Conservation (phyloP, 2,113 vertebrate species). For the Athene cunicularia region DNA sequence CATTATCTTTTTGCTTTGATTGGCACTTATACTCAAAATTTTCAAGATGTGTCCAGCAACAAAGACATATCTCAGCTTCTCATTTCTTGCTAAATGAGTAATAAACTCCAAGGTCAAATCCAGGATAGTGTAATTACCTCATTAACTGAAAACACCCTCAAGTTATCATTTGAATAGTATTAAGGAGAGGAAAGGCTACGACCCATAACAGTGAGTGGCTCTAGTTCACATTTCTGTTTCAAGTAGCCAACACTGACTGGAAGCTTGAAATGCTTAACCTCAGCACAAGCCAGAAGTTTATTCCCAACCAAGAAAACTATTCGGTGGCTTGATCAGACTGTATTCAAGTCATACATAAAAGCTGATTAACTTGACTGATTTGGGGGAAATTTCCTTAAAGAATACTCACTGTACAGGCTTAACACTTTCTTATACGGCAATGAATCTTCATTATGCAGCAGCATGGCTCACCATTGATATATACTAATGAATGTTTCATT, state of each 20-base stretch:
- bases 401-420: not conserved
- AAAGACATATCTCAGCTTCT: not conserved
- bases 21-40: not conserved
- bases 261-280: not conserved
- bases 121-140: slow-evolving; percentile 22
- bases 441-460: not conserved
- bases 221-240: not conserved
- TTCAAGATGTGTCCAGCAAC: slow-evolving; percentile 5
- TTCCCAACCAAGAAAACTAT: not conserved
- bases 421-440: not conserved
- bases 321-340: not conserved
- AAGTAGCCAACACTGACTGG: not conserved
- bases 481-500: not conserved
- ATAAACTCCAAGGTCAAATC: slow-evolving; percentile 46
- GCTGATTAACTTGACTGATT: not conserved
- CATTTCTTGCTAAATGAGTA: not conserved
- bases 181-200: slow-evolving; percentile 5
- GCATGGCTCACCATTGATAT: not conserved
- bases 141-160: slow-evolving; percentile 10
- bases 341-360: not conserved
- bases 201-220: not conserved
- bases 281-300: not conserved
- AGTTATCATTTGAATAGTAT: not conserved
- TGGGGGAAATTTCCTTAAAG: not conserved
- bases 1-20: slow-evolving; percentile 20